phyloP scores from a whole-genome alignment of 1,140 invertebrate genomes.

The Drosophila pruinosa region DNA sequence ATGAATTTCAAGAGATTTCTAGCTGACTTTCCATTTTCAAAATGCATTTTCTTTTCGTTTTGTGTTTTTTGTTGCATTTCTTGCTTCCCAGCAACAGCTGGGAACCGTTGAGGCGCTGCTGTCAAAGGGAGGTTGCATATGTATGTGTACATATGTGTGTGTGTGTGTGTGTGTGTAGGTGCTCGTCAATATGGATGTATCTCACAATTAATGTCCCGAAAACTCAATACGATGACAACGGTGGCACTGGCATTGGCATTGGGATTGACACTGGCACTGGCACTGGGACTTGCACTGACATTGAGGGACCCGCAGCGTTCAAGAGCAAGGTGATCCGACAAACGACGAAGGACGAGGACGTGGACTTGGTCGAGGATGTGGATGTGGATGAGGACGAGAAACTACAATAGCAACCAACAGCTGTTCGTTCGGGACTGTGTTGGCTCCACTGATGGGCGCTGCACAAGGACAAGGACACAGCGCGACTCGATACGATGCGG shows the following conservation, averaged over 20 bases:
- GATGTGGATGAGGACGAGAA: constrained; percentile 17
- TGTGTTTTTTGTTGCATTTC: neutral
- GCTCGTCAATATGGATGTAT: neutral
- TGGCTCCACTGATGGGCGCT: constrained; percentile 43
- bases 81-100: constrained; percentile 16
- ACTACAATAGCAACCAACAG: constrained; percentile 58
- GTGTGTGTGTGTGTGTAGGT: no score
- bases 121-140: neutral
- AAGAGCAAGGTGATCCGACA: constrained; percentile 51
- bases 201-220: constrained; percentile 11
- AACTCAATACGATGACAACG: constrained; percentile 30
- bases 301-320: constrained; percentile 37
- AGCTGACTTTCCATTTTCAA: neutral
- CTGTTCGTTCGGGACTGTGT: constrained; percentile 63
- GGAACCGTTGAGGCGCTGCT: neutral
- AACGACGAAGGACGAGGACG: constrained; percentile 38
- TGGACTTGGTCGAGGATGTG: constrained; percentile 38
- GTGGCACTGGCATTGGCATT: constrained; percentile 26
- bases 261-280: neutral
- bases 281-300: constrained; percentile 22
- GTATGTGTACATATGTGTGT: neutral
- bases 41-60: constrained; percentile 8
- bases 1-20: constrained; percentile 45
- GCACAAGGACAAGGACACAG: constrained; percentile 76
- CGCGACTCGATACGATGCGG: constrained; percentile 3